Percentiles rank a stretch among this genome's conserved stretches.
phyloP scores from a whole-genome alignment of 2,888 invertebrate species.

The Thereva unica region DNA sequence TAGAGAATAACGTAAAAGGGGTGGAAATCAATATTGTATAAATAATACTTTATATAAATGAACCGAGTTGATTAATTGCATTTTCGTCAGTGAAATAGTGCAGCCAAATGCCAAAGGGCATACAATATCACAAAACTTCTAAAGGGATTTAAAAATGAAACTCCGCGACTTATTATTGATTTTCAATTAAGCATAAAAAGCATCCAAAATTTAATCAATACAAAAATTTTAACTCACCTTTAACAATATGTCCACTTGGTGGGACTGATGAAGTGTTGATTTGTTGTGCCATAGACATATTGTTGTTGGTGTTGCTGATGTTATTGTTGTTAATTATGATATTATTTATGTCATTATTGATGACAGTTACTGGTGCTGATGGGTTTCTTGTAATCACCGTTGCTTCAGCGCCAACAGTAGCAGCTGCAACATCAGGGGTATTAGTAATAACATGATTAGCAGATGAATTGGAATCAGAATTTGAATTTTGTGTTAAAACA shows the following conservation, averaged over 20 bases:
- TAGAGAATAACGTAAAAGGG: no score
- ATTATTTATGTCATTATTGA: conserved; percentile 38
- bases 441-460: conserved; percentile 43
- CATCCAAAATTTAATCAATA: conserved; percentile 35
- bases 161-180: neutral
- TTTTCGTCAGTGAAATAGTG: no score
- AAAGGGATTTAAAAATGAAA: conserved; percentile 3
- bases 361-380: conserved; percentile 36
- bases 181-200: neutral
- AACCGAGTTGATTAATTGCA: no score
- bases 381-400: conserved; percentile 52
- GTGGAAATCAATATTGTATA: no score
- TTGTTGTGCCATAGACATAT: conserved; percentile 41
- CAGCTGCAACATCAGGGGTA: conserved; percentile 46
- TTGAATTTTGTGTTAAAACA: conserved; percentile 45
- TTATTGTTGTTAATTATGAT: conserved; percentile 44
- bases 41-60: no score
- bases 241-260: conserved; percentile 46
- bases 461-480: conserved; percentile 43
- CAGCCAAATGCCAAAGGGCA: no score
- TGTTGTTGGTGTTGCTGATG: conserved; percentile 43
- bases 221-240: conserved; percentile 46
- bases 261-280: conserved; percentile 20
- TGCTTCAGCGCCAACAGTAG: conserved; percentile 52
- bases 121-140: no score